Percentiles rank a stretch among this genome's conserved stretches.
These are phyloP conservation scores for Erythrocercus mccallii DNA, from an alignment of 2,113 vertebrate species.

Conservation along the genomic window DNA sequence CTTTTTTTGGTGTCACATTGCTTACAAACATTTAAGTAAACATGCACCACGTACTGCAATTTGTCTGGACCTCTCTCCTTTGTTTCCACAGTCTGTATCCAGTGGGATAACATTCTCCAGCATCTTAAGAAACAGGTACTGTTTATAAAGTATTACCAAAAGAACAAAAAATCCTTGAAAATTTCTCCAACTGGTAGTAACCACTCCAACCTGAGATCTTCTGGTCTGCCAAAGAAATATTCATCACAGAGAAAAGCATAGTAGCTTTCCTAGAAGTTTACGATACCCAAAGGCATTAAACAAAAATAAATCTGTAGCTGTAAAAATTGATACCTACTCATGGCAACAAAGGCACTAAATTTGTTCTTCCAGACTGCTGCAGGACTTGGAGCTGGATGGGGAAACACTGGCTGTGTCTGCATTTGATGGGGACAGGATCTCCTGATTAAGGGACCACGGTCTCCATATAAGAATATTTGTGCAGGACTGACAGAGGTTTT, in stretches of 20 bases:
- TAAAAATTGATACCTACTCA: not conserved
- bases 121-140: not conserved
- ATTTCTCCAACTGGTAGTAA: not conserved
- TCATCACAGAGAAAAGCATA: not conserved
- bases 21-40: not conserved
- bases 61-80: not conserved
- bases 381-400: not conserved
- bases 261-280: not conserved
- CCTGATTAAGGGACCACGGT: accelerated
- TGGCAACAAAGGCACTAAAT: not conserved
- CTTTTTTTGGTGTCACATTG: not conserved
- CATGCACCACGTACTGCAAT: accelerated
- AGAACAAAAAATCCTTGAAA: not conserved
- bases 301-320: not conserved
- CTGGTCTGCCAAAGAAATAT: not conserved
- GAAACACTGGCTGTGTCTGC: not conserved
- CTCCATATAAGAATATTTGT: not conserved
- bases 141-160: not conserved
- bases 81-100: not conserved
- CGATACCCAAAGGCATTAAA: not conserved
- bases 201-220: not conserved
- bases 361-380: not conserved
- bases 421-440: not conserved
- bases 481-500: not conserved
- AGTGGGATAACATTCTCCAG: not conserved